Percentiles rank a stretch among this genome's conserved stretches.
phyloP scores from a whole-genome alignment of 2,797 vertebrate species.

The Orientallactaga sibirica region DNA sequence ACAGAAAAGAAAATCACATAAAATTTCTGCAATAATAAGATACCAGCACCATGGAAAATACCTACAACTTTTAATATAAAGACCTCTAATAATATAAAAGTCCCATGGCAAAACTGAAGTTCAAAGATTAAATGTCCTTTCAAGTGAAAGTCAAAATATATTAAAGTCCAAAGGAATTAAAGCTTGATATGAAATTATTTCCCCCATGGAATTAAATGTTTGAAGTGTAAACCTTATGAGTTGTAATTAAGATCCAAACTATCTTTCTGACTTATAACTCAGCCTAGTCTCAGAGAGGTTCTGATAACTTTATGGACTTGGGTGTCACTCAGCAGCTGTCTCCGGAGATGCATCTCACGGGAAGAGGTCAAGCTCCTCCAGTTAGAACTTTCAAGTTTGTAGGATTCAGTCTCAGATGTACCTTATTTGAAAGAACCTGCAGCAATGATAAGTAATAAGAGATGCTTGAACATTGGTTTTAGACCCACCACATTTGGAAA shows the following conservation, averaged over 20 bases:
- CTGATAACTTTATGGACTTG: neutral
- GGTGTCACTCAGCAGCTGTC: neutral
- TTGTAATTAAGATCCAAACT: slow-evolving; percentile 65
- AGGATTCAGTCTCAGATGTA: neutral
- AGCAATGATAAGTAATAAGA: neutral
- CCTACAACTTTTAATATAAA: slow-evolving; percentile 34
- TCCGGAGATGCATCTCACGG: neutral
- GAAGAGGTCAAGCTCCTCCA: neutral
- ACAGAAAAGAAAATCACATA: neutral
- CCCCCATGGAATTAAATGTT: slow-evolving; percentile 52
- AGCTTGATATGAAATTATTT: slow-evolving; percentile 65
- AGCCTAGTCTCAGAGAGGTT: neutral
- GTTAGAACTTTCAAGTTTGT: neutral
- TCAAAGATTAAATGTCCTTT: slow-evolving; percentile 81
- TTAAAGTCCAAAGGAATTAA: slow-evolving; percentile 72
- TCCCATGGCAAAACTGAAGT: slow-evolving; percentile 68
- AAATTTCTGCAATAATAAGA: slow-evolving; percentile 4
- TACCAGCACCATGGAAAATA: slow-evolving; percentile 35
- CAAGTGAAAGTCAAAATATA: slow-evolving; percentile 78
- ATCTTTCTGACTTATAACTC: slow-evolving; percentile 20
- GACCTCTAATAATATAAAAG: slow-evolving; percentile 38
- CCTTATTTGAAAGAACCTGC: slow-evolving; percentile 5
- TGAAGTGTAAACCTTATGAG: slow-evolving; percentile 65
- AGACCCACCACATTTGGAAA: neutral
- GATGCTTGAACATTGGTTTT: neutral